Evolutionary conservation across 2,797 vertebrate species (phyloP), one percentile per base, ranked within the genome.

Genomic region (Xenops minutus): DNA sequence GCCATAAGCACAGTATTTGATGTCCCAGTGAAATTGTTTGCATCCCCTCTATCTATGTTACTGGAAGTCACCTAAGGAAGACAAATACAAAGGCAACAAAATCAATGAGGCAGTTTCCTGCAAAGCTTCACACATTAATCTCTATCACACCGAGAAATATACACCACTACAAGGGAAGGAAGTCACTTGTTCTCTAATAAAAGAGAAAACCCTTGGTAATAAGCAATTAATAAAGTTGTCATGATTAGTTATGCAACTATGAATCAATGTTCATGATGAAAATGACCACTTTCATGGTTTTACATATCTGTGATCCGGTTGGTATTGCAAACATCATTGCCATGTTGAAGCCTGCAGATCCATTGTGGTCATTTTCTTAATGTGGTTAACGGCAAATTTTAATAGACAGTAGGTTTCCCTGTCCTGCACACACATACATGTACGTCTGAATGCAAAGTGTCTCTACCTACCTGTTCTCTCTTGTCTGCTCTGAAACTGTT

Each of bases 31-130:
- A 98, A 98, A 93, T 97, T 92, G 58, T 89, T 97, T 95, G 97
- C 49, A 49, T 97, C 97, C 80, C 97, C 97, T 88, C 97, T 97
- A 69, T 97, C 97, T 78, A 89, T 96, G 97, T 97, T 98, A 96
- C 98, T 98, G 93, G 98, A 97, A 93, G 98, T 98, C 97, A 98
- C 98, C 98, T 98, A 97, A 95, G 97, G 96, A 97, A 98, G 98
- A 96, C 97, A 97, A 97, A 98, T 98, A 98, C 95, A 98, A 98
- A 98, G 97, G 97, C 97, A 98, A 97, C 97, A 97, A 97, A 98
- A 98, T 98, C 98, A 98, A 98, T 98, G 98, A 98, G 97, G 97
- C 97, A 98, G 97, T 97, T 97, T 98, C 97, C 96, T 97, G 79
- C 93, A 97, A 98, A 97, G 97, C 95, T 97, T 97, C 96, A 93